Base-by-base conservation (phyloP, 2,113 vertebrate species). In the Bambusicola thoracicus region DNA sequence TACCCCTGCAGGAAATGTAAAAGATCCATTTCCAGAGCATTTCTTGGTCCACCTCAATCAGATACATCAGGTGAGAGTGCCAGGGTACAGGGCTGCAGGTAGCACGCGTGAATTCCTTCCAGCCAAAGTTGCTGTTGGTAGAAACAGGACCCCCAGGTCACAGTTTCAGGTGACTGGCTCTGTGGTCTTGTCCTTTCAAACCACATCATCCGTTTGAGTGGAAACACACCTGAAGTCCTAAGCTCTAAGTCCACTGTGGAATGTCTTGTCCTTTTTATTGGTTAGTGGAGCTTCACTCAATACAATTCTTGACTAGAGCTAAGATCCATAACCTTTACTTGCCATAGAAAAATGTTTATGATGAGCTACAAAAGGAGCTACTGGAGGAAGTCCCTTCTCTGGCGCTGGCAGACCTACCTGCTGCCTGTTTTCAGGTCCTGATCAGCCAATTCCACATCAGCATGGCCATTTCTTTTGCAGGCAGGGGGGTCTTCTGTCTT, bases 11-110 rank as follows among this genome's bases (percentile, higher is more conserved):
- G 87, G 87, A 83, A 63, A 89, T 93, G 51, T 61, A 86, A 68
- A 88, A 62, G 81, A 79, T 94, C 82, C 59, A 78, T 49, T 92
- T 94, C 78, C 53, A 30, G 36, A 81, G 40, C 75, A 62, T 72
- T 87, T 89, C 27, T 43, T 81, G 18, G 77, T 81, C 81, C 43
- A 87, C 15, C 9, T 49, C 21, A 63, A 38, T 41, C 34, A 69
- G 44, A 76, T 72, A 68, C 44, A 21, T 46, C 73, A 72, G 70
- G 49, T 78, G 21, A 82, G 62, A 89, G 29, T 82, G 61, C 36
- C 8, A 9, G 34, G 16, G 25, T 65, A 24, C 65, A 75, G 34
- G 13, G 65, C 16, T 94, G 48, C 41, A 13, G 46, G 38, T 59
- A 51, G 65, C 34, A 41, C 17, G 6, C 67, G 67, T 77, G 70